Conservation (phyloP, 2,888 invertebrate species). For the Clitarchus hookeri region DNA sequence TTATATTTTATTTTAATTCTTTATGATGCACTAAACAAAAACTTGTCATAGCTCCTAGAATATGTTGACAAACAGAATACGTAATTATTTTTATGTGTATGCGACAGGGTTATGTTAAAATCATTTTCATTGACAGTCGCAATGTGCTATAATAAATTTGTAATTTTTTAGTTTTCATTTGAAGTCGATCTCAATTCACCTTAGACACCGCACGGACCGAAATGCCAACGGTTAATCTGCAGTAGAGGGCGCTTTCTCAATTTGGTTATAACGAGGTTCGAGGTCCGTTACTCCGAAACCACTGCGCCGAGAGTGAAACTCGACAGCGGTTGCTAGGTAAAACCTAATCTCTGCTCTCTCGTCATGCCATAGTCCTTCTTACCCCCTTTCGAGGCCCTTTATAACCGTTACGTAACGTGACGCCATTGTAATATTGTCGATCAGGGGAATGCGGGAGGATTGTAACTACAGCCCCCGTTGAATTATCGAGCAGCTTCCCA, state of each 20-base stretch:
- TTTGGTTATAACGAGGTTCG: neutral
- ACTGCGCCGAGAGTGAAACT: neutral
- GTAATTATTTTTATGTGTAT: too few species aligned
- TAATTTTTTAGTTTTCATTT: too few species aligned
- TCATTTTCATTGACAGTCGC: too few species aligned
- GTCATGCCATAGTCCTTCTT: neutral
- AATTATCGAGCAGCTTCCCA: neutral
- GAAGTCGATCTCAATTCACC: too few species aligned
- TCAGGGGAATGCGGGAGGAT: neutral
- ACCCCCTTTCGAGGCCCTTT: neutral
- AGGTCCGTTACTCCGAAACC: neutral
- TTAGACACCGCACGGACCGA: too few species aligned
- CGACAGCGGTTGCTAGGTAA: neutral
- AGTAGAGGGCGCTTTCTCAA: neutral
- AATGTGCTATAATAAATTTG: too few species aligned
- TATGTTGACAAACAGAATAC: too few species aligned
- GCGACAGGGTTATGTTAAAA: too few species aligned
- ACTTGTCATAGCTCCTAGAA: too few species aligned
- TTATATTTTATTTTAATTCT: too few species aligned
- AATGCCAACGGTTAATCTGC: too few species aligned
- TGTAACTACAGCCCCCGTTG: neutral
- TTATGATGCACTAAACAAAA: too few species aligned
- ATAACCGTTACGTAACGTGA: neutral
- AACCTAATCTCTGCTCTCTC: neutral
- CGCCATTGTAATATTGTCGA: neutral